Evolutionary conservation across 2,113 vertebrate genomes (phyloP), one percentile per base, ranked within the genome.

Genomic region (Crypturellus undulatus): DNA sequence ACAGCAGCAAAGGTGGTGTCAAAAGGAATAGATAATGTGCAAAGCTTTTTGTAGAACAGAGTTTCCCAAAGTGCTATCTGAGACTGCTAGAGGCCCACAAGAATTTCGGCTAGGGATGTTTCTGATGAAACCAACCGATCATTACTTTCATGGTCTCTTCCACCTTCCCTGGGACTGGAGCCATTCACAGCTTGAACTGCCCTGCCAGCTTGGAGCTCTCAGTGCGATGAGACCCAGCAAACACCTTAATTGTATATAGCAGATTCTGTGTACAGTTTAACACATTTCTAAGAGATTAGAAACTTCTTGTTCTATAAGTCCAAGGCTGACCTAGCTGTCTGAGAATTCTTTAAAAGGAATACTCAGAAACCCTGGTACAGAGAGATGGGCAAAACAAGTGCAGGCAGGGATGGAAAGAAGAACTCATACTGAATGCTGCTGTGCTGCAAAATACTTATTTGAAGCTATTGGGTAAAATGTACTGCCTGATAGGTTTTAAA

Each of bases 11-110:
- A 60, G 62, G 28, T 38, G n/a, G 8, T 47, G 30, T 20, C 21
- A 17, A 0, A 0, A 0, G 70, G 36, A 84, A 30, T 3, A 58
- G 21, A 15, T 76, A 52, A 47, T 6, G 22, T 1, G 2, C 15
- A 81, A 92, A 75, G 36, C 17, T 9, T 69, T 17, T 58, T 40
- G 19, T 43, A 36, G 25, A 65, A 67, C 36, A 60, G n/a, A 28
- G 49, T 3, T 45, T 67, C 56, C 32, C 10, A 64, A 10, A 16
- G 3, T 40, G 10, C 12, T 43, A 2, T 5, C 2, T 84, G 51
- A 72, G 15, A 36, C 22, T 8, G 5, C 45, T 30, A n/a, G 36
- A 70, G 20, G 12, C 32, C 9, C 34, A 58, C 28, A 79, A 34
- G 59, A 9, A n/a, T 91, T 88, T 94, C 62, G 81, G 34, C 38